Conservation (phyloP, 92 coral and sea anemone genomes). For the Montipora capitata region DNA sequence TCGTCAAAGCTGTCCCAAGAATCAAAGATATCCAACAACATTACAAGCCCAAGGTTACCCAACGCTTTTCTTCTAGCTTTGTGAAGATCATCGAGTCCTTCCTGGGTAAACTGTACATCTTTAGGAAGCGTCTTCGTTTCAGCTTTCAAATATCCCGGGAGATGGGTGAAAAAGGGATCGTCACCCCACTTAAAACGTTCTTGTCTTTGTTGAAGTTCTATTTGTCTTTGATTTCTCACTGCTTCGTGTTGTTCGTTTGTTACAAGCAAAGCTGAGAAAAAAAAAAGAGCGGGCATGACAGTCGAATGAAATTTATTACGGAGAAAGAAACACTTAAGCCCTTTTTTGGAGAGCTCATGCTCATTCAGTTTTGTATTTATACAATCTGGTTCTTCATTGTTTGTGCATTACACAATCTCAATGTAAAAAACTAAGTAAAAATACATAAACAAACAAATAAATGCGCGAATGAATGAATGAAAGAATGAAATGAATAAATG, state of each 20-base stretch:
- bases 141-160: constrained; percentile 79
- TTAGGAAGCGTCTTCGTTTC: constrained; percentile 58
- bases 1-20: constrained; percentile 84
- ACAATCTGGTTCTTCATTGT: too few relatives aligned
- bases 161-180: constrained; percentile 38
- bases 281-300: not conserved
- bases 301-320: too few relatives aligned
- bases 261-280: constrained; percentile 20
- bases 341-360: too few relatives aligned
- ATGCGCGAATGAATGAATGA: too few relatives aligned
- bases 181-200: constrained; percentile 79
- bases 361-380: too few relatives aligned
- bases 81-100: constrained; percentile 68
- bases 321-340: too few relatives aligned
- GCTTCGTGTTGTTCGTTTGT: constrained; percentile 74
- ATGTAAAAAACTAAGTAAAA: too few relatives aligned
- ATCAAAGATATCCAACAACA: constrained; percentile 65
- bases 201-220: constrained; percentile 76
- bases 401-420: too few relatives aligned
- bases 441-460: too few relatives aligned
- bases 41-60: constrained; percentile 66
- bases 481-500: too few relatives aligned
- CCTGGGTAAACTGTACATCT: constrained; percentile 80
- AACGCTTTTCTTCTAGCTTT: constrained; percentile 66
- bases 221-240: constrained; percentile 73